Evolutionary conservation across 2,113 vertebrate species (phyloP).

Genomic region (Ageneiosus marmoratus): DNA sequence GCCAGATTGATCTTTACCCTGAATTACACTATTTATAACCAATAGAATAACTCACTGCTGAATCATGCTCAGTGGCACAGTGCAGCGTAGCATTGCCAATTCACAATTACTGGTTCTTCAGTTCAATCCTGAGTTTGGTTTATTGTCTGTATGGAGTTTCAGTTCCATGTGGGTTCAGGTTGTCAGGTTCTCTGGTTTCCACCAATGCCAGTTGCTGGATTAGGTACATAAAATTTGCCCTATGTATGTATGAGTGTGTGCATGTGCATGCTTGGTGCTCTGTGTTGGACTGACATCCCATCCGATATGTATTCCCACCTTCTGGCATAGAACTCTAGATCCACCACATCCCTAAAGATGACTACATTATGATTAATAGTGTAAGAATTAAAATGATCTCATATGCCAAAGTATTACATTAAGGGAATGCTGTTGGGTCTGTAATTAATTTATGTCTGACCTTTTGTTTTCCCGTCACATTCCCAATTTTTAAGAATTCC

Average conservation of each 20-base stretch:
- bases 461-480: background rate
- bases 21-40: conserved; percentile 17
- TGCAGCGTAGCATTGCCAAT: background rate
- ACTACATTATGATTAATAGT: background rate
- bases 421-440: background rate
- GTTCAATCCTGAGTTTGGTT: background rate
- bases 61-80: background rate
- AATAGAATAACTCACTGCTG: conserved; percentile 10
- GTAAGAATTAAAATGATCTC: background rate
- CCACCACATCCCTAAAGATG: background rate
- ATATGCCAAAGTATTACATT: background rate
- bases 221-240: background rate
- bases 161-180: too few relatives aligned
- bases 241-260: too few relatives aligned
- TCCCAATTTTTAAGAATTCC: conserved; percentile 1
- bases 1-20: conserved; percentile 24
- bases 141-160: background rate
- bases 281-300: background rate
- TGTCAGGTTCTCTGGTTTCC: too few relatives aligned
- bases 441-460: background rate
- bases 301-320: background rate
- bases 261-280: background rate
- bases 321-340: background rate
- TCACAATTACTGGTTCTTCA: background rate
- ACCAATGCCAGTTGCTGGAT: background rate